These are phyloP conservation scores for Mungos mungo DNA, from an alignment of 2,113 vertebrate species.

Conservation along the genomic window DNA sequence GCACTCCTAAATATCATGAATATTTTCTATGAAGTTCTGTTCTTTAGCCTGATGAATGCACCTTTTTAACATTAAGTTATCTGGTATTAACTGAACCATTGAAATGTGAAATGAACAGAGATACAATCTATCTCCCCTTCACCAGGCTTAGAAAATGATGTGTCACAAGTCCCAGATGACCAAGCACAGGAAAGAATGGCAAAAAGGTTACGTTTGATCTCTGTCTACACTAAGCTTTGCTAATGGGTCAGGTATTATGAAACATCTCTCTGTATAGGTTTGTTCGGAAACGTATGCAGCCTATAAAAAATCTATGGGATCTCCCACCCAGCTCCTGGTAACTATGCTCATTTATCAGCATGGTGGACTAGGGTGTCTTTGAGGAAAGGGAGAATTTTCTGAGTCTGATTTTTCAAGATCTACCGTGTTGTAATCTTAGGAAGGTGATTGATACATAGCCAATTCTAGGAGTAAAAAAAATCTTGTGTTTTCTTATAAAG, in stretches of 20 bases:
- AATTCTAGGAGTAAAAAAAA: conserved; percentile 21
- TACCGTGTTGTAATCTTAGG: background rate
- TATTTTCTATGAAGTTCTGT: background rate
- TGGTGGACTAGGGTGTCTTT: background rate
- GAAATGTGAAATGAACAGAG: conserved; percentile 37
- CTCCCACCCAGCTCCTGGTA: background rate
- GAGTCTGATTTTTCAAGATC: conserved; percentile 33
- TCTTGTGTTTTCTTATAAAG: conserved; percentile 43
- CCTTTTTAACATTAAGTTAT: conserved; percentile 20
- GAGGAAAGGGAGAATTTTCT: background rate
- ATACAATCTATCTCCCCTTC: background rate
- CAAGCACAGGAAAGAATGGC: background rate
- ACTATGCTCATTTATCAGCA: background rate
- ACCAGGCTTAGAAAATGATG: background rate
- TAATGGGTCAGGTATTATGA: background rate
- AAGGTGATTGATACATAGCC: conserved; percentile 11
- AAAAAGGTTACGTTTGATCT: background rate
- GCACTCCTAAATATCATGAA: background rate
- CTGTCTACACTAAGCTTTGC: background rate
- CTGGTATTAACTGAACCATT: background rate
- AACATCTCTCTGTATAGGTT: background rate
- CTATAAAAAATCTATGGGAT: background rate
- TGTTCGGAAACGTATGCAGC: background rate
- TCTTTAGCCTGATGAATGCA: background rate
- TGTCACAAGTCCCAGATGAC: background rate